A percentile compares a stretch with the other conserved stretches of the same genome.
Evolutionary conservation across 2,888 invertebrate genomes (phyloP).

Genomic region (Rhopalosiphum nymphaeae): DNA sequence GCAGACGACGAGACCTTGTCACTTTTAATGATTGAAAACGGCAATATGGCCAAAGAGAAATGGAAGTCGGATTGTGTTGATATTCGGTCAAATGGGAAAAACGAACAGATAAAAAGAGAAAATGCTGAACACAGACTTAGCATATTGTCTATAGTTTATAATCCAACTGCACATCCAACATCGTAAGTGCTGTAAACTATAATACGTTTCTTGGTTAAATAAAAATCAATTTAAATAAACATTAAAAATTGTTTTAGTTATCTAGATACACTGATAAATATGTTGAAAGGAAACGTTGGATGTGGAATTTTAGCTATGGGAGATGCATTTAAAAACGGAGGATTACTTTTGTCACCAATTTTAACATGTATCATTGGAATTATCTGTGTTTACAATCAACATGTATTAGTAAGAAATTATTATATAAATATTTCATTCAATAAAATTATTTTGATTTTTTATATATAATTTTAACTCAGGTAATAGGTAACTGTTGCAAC

Average conservation of each 20-base stretch:
- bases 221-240: background rate
- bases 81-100: background rate
- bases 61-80: slow-evolving; percentile 37
- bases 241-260: slow-evolving; percentile 75
- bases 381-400: slow-evolving; percentile 93
- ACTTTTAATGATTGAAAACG: slow-evolving; percentile 22
- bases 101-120: background rate
- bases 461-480: background rate
- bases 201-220: background rate
- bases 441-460: background rate
- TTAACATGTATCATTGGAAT: slow-evolving; percentile 85
- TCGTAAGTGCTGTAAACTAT: slow-evolving; percentile 74
- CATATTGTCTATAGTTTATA: slow-evolving; percentile 15
- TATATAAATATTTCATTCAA: background rate
- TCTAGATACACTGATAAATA: slow-evolving; percentile 88
- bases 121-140: slow-evolving; percentile 48
- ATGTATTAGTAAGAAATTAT: slow-evolving; percentile 81
- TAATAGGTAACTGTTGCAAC: background rate
- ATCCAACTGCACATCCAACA: slow-evolving; percentile 75
- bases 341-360: slow-evolving; percentile 84
- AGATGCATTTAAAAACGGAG: slow-evolving; percentile 92
- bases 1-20: slow-evolving; percentile 35
- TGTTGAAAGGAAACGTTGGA: slow-evolving; percentile 95
- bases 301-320: slow-evolving; percentile 97
- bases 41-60: slow-evolving; percentile 50